Evolutionary conservation across 1,140 invertebrate genomes (phyloP).

Genomic region (Cotesia vestalis): DNA sequence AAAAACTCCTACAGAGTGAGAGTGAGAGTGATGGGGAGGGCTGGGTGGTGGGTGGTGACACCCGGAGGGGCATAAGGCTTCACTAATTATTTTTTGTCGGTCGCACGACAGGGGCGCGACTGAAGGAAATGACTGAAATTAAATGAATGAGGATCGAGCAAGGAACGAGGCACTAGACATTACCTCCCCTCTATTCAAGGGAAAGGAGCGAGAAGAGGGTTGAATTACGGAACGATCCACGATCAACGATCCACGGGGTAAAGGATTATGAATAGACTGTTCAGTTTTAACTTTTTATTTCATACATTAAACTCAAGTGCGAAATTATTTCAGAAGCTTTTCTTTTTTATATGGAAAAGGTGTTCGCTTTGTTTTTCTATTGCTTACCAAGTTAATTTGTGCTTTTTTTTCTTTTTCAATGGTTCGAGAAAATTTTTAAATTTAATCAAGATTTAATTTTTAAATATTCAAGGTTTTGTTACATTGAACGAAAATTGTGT

Average conservation of each 20-base stretch:
- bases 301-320: constrained; percentile 40
- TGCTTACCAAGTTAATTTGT: too few species aligned
- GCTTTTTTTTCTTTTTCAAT: too few species aligned
- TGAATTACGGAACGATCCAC: constrained; percentile 17
- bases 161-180: constrained; percentile 13
- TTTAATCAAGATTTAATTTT: too few species aligned
- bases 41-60: not conserved
- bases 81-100: constrained; percentile 66
- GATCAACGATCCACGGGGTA: constrained; percentile 31
- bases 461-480: too few species aligned
- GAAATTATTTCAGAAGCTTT: constrained; percentile 46
- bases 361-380: too few species aligned
- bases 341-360: too few species aligned
- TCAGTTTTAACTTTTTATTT: constrained; percentile 45
- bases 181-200: too few species aligned
- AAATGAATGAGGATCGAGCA: constrained; percentile 58
- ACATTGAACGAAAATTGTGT: too few species aligned
- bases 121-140: constrained; percentile 60
- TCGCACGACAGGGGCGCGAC: constrained; percentile 60
- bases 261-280: constrained; percentile 53
- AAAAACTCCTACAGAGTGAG: constrained; percentile 30
- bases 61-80: constrained; percentile 60
- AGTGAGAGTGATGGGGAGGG: not conserved
- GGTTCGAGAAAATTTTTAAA: too few species aligned
- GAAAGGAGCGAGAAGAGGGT: constrained; percentile 5